A percentile compares a stretch with the other conserved stretches of the same genome.
phyloP scores from a whole-genome alignment of 1,140 invertebrate genomes.

The Aphelinus atriplicis region DNA sequence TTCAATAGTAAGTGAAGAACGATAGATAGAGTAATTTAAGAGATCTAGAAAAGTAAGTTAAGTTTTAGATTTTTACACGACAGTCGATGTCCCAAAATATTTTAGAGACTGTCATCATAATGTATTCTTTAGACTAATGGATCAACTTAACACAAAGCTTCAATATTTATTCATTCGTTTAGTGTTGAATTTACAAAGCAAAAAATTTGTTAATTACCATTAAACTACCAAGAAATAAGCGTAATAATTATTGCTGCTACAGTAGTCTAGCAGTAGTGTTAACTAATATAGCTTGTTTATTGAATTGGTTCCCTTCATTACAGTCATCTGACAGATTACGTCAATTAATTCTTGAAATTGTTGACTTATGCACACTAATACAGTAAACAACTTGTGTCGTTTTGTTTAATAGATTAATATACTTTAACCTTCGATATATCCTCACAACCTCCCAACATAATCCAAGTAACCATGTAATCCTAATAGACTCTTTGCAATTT shows the following conservation, averaged over 20 bases:
- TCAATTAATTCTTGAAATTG: conserved; percentile 13
- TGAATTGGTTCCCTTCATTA: background rate
- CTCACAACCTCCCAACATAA: background rate
- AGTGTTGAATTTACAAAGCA: too few species aligned
- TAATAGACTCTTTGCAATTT: conserved; percentile 42
- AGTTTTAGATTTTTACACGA: too few species aligned
- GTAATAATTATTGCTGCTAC: background rate
- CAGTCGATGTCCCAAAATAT: too few species aligned
- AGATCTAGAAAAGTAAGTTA: too few species aligned
- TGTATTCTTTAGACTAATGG: too few species aligned
- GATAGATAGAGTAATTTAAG: too few species aligned
- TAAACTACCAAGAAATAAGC: background rate
- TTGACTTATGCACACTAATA: conserved; percentile 3
- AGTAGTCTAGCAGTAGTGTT: conserved; percentile 25
- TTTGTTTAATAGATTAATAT: conserved; percentile 18
- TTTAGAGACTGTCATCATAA: too few species aligned
- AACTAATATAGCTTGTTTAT: conserved; percentile 2
- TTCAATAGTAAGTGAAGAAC: too few species aligned
- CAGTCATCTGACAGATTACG: background rate
- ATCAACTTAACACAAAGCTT: too few species aligned
- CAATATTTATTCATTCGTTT: too few species aligned
- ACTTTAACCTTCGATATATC: background rate
- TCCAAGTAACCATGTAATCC: conserved; percentile 16
- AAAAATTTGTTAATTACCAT: too few species aligned
- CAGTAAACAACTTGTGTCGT: background rate